These are phyloP conservation scores for Petaurus breviceps DNA, from an alignment of 2,113 vertebrate species.

Conservation along the genomic window DNA sequence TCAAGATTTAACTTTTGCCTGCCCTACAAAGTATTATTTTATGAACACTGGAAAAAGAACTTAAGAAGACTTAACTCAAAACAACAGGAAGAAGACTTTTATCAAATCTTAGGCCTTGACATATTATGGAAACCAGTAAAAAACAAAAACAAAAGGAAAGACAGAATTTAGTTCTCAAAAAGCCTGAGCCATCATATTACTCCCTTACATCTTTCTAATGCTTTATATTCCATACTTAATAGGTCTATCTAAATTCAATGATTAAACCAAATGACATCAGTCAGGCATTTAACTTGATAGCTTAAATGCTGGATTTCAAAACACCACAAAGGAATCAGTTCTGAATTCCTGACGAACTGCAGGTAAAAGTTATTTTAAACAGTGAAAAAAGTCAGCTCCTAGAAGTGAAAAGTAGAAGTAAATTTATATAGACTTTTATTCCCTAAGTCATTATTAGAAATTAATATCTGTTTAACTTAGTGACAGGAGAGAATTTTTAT, in stretches of 20 bases:
- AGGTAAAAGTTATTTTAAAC: constrained; percentile 5
- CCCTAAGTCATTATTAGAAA: not conserved
- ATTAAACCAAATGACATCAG: constrained; percentile 16
- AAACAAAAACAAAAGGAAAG: not conserved
- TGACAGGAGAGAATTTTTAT: not conserved
- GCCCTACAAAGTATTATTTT: not conserved
- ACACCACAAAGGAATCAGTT: not conserved
- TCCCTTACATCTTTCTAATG: not conserved
- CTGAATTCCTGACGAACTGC: not conserved
- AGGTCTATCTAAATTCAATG: not conserved
- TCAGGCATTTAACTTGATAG: constrained; percentile 20
- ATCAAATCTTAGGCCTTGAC: not conserved
- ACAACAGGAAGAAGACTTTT: not conserved
- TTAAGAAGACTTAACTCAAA: not conserved
- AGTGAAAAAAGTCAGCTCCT: constrained; percentile 53
- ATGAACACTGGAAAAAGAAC: not conserved
- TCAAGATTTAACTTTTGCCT: not conserved
- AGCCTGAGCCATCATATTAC: not conserved
- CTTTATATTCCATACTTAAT: not conserved
- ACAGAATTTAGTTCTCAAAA: not conserved
- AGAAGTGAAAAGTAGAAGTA: constrained; percentile 3
- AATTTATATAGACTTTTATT: not conserved
- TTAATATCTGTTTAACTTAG: not conserved
- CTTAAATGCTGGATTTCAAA: constrained; percentile 27
- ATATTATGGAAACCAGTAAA: not conserved